Conservation (phyloP, 2,113 vertebrate genomes). For the Thinocorus orbignyianus region DNA sequence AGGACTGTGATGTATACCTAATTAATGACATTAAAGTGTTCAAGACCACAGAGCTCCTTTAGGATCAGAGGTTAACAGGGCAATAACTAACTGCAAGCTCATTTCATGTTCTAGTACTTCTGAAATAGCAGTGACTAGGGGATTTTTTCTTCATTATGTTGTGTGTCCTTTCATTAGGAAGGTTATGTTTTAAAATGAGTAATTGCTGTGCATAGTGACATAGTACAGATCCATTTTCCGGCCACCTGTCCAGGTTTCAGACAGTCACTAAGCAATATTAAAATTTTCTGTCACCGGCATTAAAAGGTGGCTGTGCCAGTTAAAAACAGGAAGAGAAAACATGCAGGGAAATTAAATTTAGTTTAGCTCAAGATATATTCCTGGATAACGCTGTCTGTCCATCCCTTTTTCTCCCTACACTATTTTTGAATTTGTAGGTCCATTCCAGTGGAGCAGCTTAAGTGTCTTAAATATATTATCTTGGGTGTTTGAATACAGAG, state of each 20-base stretch:
- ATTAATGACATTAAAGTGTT: background rate
- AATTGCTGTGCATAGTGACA: background rate
- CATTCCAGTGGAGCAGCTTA: background rate
- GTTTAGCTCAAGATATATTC: background rate
- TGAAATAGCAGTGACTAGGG: background rate
- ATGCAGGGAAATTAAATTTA: background rate
- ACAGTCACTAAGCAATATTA: background rate
- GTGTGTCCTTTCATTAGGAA: background rate
- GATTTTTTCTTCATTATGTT: conserved; percentile 36
- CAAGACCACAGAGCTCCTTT: background rate
- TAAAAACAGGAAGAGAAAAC: background rate
- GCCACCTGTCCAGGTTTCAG: conserved; percentile 33
- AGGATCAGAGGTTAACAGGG: conserved; percentile 12
- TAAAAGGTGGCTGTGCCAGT: background rate
- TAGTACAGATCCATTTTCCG: background rate
- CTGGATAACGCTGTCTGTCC: background rate
- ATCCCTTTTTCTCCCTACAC: background rate
- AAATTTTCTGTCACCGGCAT: background rate
- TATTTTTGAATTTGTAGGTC: background rate
- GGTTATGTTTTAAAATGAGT: background rate
- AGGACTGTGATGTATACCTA: background rate
- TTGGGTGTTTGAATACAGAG: background rate
- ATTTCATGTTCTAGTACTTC: background rate
- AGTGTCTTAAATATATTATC: background rate
- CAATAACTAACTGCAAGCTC: background rate